phyloP scores from a whole-genome alignment of 2,113 vertebrate species.

The Caloenas nicobarica region DNA sequence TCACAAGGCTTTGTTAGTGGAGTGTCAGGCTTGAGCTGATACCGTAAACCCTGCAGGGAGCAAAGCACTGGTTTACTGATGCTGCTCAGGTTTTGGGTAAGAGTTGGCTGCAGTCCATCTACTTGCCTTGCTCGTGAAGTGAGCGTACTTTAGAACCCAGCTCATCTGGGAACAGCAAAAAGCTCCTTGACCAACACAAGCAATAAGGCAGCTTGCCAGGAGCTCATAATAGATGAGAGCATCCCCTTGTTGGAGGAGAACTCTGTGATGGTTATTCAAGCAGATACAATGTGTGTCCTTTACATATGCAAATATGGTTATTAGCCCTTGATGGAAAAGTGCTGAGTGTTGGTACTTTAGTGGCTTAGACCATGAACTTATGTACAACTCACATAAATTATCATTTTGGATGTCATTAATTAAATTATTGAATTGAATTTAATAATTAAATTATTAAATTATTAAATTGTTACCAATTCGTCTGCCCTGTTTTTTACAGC shows the following conservation, averaged over 20 bases:
- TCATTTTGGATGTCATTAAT: background rate
- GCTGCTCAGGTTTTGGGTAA: slow-evolving; percentile 22
- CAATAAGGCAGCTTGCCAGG: slow-evolving; percentile 15
- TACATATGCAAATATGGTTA: slow-evolving; percentile 31
- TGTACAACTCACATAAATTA: background rate
- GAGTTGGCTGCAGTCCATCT: slow-evolving; percentile 40
- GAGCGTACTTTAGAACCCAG: background rate
- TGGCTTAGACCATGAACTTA: background rate
- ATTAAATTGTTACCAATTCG: background rate
- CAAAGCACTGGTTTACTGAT: background rate
- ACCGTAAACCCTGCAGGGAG: background rate
- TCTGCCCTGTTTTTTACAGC: background rate
- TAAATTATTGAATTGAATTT: too few relatives aligned
- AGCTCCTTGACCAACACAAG: slow-evolving; percentile 32
- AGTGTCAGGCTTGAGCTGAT: slow-evolving; percentile 6
- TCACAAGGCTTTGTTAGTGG: background rate
- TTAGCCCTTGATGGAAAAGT: slow-evolving; percentile 26
- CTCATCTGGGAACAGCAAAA: slow-evolving; percentile 49
- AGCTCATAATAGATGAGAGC: slow-evolving; percentile 28
- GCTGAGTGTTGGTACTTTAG: background rate
- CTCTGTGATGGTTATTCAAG: slow-evolving; percentile 12
- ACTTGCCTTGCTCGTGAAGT: background rate
- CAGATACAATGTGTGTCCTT: slow-evolving; percentile 14
- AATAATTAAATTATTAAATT: too few relatives aligned
- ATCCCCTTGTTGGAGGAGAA: background rate